Conservation (phyloP, 1,140 invertebrate genomes). For the Ericerus pela region DNA sequence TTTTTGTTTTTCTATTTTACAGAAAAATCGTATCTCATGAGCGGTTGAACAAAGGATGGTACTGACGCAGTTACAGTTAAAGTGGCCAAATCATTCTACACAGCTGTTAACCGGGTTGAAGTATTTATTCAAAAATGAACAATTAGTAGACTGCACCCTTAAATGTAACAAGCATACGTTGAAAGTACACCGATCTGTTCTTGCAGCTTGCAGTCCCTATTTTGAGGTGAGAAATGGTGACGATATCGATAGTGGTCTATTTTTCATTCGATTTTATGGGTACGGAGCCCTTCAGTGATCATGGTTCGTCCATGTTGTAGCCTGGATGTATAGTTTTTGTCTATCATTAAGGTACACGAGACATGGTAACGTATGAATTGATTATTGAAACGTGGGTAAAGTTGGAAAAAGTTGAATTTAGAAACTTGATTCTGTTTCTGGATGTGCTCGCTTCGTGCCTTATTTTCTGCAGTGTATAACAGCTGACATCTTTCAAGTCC, state of each 20-base stretch:
- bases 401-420: too few species aligned
- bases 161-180: conserved; percentile 42
- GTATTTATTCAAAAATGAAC: conserved; percentile 38
- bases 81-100: conserved; percentile 38
- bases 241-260: too few species aligned
- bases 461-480: too few species aligned
- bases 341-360: too few species aligned
- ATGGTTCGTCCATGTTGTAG: neutral
- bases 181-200: conserved; percentile 41
- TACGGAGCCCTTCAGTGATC: too few species aligned
- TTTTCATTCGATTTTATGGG: too few species aligned
- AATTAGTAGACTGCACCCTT: conserved; percentile 41
- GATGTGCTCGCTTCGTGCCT: too few species aligned
- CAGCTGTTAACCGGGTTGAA: conserved; percentile 39
- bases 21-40: neutral
- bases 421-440: too few species aligned
- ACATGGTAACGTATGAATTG: too few species aligned
- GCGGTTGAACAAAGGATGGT: conserved; percentile 19
- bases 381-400: too few species aligned
- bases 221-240: conserved; percentile 35
- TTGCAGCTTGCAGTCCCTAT: conserved; percentile 45
- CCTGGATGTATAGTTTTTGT: neutral
- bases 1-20: too few species aligned
- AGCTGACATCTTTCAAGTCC: too few species aligned
- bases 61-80: conserved; percentile 31